phyloP scores from a whole-genome alignment of 2,113 vertebrate species.

The Ophiodon elongatus region DNA sequence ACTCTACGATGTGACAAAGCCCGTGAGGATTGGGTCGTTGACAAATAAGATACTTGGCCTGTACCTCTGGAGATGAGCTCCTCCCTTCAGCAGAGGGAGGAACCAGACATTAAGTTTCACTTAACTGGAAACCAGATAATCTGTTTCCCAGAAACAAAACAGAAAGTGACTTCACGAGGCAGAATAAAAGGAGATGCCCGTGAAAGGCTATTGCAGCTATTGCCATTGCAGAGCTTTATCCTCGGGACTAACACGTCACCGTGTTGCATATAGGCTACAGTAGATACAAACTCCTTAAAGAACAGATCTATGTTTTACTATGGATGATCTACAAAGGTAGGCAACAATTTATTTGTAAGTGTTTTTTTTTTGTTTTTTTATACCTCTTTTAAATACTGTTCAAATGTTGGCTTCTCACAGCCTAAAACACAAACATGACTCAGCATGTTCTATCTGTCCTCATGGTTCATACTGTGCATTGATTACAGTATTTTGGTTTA shows the following conservation, averaged over 20 bases:
- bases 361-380: not conserved
- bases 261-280: not conserved
- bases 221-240: not conserved
- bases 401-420: not conserved
- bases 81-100: not conserved
- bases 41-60: no score
- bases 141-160: not conserved
- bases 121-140: slow-evolving; percentile 20
- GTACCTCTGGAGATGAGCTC: not conserved
- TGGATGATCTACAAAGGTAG: not conserved
- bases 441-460: not conserved
- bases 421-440: not conserved
- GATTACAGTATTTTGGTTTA: not conserved
- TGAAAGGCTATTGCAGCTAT: no score
- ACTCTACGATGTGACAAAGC: no score
- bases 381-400: not conserved
- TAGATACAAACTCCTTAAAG: not conserved
- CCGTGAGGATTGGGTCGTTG: no score
- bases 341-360: not conserved
- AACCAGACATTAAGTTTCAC: slow-evolving; percentile 2
- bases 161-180: not conserved
- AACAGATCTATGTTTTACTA: not conserved
- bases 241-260: not conserved
- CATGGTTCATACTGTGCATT: not conserved
- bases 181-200: not conserved